A percentile compares a stretch with the other conserved stretches of the same genome.
Evolutionary conservation across 2,888 invertebrate genomes (phyloP).

Genomic region (Tanypteryx hageni): DNA sequence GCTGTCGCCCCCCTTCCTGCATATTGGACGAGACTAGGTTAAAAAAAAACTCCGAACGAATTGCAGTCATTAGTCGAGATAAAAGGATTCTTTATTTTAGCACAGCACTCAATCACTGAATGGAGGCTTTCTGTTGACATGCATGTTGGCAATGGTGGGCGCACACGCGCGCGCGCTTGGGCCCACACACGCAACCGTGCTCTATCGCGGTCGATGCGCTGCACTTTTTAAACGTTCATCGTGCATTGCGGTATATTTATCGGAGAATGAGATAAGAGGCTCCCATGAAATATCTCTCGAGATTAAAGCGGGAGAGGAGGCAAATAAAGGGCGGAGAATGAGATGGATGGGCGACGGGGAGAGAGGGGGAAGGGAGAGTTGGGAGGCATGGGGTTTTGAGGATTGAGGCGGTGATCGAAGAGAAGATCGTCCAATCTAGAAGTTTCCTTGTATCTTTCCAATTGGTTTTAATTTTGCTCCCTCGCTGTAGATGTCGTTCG

Average conservation of each 20-base stretch:
- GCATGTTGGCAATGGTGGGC: neutral
- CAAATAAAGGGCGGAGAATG: neutral
- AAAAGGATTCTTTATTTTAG: neutral
- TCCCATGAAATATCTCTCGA: neutral
- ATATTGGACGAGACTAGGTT: neutral
- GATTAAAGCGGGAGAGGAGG: neutral
- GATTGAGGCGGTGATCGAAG: too few relatives aligned
- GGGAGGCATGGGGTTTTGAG: too few relatives aligned
- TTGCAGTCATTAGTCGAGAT: neutral
- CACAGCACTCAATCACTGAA: neutral
- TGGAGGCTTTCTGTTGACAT: neutral
- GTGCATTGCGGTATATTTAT: neutral
- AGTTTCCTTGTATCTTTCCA: too few relatives aligned
- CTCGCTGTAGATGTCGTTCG: too few relatives aligned
- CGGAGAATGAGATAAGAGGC: neutral
- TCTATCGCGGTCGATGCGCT: too few relatives aligned
- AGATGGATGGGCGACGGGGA: too few relatives aligned
- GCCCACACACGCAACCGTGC: too few relatives aligned
- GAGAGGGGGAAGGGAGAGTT: too few relatives aligned
- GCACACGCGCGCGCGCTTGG: too few relatives aligned
- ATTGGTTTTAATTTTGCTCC: too few relatives aligned
- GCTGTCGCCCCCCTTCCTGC: neutral
- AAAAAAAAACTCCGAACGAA: neutral
- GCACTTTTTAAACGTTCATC: too few relatives aligned
- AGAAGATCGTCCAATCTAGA: too few relatives aligned